Conservation (phyloP, 2,113 vertebrate species). For the Callaeas wilsoni region DNA sequence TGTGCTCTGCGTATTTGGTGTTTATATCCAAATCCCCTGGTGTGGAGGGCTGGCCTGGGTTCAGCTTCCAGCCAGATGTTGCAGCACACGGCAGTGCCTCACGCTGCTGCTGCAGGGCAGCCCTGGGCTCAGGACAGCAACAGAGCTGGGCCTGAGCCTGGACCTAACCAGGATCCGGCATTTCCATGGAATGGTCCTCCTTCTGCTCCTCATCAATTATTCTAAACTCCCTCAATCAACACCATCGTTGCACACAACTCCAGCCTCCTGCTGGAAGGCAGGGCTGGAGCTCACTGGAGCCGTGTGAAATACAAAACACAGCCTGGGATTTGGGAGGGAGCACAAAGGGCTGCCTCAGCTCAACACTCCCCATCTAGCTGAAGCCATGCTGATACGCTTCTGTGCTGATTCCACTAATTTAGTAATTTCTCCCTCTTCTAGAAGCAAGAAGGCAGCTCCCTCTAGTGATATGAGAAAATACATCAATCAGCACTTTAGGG, state of each 20-base stretch:
- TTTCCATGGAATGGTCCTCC: background rate
- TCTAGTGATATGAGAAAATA: constrained; percentile 20
- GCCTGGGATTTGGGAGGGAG: background rate
- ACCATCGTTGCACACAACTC: rapidly evolving
- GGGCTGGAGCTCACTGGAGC: background rate
- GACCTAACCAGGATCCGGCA: background rate
- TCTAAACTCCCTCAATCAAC: background rate
- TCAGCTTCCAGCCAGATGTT: constrained; percentile 44
- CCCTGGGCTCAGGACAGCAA: background rate
- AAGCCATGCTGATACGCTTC: background rate
- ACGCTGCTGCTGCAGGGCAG: background rate
- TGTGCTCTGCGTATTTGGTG: background rate
- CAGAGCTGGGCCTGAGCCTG: background rate
- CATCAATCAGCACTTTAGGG: background rate
- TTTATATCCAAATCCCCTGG: constrained; percentile 18
- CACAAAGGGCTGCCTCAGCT: background rate
- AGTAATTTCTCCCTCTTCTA: background rate
- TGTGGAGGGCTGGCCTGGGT: background rate
- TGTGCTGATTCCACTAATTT: background rate
- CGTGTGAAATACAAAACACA: background rate
- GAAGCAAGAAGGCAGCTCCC: constrained; percentile 52
- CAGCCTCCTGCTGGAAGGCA: background rate
- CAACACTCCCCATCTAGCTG: background rate
- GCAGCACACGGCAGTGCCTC: constrained; percentile 14
- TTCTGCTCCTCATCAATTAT: background rate